Conservation (phyloP, 2,797 vertebrate species). For the Crocidura indochinensis region DNA sequence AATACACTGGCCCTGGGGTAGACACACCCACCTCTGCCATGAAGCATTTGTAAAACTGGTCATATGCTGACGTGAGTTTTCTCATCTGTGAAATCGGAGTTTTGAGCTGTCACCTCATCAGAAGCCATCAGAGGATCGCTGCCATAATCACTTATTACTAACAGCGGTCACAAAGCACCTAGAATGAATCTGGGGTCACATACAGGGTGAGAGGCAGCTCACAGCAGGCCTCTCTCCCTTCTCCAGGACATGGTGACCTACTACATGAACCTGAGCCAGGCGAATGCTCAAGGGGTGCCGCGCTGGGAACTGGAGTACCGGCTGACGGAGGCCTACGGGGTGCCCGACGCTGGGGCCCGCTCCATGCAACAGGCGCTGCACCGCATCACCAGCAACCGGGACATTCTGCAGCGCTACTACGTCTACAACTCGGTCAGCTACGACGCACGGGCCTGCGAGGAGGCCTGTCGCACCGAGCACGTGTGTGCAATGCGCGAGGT, state of each 20-base stretch:
- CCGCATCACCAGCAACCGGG: constrained; percentile 86
- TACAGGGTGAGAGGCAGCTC: background rate
- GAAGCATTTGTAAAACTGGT: background rate
- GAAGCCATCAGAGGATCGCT: too few relatives aligned
- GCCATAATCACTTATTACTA: too few relatives aligned
- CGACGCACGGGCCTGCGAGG: constrained; percentile 90
- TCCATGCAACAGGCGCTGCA: constrained; percentile 93
- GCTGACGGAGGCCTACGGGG: constrained; percentile 93
- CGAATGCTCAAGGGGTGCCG: constrained; percentile 89
- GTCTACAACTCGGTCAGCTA: constrained; percentile 96
- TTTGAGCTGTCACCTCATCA: background rate
- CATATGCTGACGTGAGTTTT: constrained; percentile 36
- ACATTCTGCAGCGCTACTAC: constrained; percentile 94
- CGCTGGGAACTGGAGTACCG: constrained; percentile 96
- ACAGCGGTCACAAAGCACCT: too few relatives aligned
- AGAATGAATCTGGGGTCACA: background rate
- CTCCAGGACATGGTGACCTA: constrained; percentile 96
- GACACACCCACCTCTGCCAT: background rate
- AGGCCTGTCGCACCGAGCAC: constrained; percentile 92
- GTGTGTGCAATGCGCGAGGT: constrained; percentile 95
- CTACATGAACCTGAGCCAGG: constrained; percentile 95
- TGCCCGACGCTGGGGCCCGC: constrained; percentile 90
- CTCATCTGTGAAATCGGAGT: background rate
- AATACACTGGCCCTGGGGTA: background rate
- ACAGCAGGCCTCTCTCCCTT: background rate